Evolutionary conservation across 2,797 vertebrate genomes (phyloP).

Genomic region (Acipenser transmontanus): DNA sequence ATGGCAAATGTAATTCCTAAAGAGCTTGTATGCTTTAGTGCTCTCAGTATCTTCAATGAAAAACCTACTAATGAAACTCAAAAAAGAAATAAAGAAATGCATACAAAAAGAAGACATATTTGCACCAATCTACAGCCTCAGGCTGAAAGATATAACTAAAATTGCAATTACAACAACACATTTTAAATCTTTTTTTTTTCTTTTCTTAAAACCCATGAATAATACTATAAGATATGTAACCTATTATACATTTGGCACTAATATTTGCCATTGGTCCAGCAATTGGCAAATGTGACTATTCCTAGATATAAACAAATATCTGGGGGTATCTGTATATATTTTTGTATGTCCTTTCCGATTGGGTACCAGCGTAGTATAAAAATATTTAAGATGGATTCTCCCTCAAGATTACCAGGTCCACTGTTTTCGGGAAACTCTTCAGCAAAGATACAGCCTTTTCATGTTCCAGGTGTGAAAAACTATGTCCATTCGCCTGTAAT

Average conservation of each 20-base stretch:
- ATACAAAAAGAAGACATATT: constrained; percentile 42
- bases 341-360: constrained; percentile 13
- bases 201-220: constrained; percentile 56
- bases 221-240: constrained; percentile 72
- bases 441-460: constrained; percentile 95
- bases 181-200: constrained; percentile 45
- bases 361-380: constrained; percentile 47
- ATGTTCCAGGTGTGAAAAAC: constrained; percentile 98
- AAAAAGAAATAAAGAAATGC: constrained; percentile 25
- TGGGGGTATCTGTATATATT: constrained; percentile 31
- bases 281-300: constrained; percentile 88
- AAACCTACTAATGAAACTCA: constrained; percentile 47
- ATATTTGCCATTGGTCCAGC: constrained; percentile 99
- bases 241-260: constrained; percentile 96
- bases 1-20: constrained; percentile 72
- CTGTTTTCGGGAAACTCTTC: constrained; percentile 98
- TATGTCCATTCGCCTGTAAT: constrained; percentile 97
- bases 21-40: constrained; percentile 76
- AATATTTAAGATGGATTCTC: constrained; percentile 91
- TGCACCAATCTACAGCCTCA: constrained; percentile 76
- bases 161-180: constrained; percentile 65
- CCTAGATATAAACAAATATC: constrained; percentile 72
- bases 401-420: constrained; percentile 98
- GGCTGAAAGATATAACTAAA: constrained; percentile 70
- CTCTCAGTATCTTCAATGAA: constrained; percentile 62